A percentile compares a stretch with the other conserved stretches of the same genome.
Evolutionary conservation across 2,888 invertebrate genomes (phyloP).

Genomic region (Eubasilissa splendida): DNA sequence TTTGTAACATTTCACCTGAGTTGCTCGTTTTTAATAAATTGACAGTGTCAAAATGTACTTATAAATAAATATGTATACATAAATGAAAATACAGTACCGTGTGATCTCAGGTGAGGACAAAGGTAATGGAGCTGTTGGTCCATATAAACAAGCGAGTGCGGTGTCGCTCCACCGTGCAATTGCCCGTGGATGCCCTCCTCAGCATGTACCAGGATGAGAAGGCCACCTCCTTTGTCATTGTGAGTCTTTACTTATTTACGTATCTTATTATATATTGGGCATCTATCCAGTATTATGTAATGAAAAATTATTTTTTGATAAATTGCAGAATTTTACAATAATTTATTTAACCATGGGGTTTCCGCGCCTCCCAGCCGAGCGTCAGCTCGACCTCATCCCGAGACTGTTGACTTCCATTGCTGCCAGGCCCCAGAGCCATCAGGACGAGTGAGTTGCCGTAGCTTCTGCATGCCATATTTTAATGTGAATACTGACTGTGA

Average conservation of each 20-base stretch:
- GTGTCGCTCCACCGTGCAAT: conserved; percentile 85
- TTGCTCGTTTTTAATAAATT: no score
- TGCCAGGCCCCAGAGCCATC: conserved; percentile 86
- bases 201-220: conserved; percentile 85
- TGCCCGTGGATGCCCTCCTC: conserved; percentile 89
- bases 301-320: background rate
- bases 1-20: no score
- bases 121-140: conserved; percentile 94
- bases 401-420: conserved; percentile 83
- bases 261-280: background rate
- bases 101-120: conserved; percentile 70
- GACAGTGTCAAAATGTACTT: no score
- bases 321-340: conserved; percentile 87
- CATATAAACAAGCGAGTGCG: conserved; percentile 94
- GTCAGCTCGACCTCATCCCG: conserved; percentile 84
- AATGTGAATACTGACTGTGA: no score
- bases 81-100: background rate
- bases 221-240: conserved; percentile 85
- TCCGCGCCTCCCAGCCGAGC: conserved; percentile 82
- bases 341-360: conserved; percentile 95
- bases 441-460: conserved; percentile 78
- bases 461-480: no score
- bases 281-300: background rate
- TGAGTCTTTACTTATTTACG: conserved; percentile 66
- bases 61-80: no score